These are phyloP conservation scores for Platanista minor DNA, from an alignment of 2,113 vertebrate species.

Conservation along the genomic window DNA sequence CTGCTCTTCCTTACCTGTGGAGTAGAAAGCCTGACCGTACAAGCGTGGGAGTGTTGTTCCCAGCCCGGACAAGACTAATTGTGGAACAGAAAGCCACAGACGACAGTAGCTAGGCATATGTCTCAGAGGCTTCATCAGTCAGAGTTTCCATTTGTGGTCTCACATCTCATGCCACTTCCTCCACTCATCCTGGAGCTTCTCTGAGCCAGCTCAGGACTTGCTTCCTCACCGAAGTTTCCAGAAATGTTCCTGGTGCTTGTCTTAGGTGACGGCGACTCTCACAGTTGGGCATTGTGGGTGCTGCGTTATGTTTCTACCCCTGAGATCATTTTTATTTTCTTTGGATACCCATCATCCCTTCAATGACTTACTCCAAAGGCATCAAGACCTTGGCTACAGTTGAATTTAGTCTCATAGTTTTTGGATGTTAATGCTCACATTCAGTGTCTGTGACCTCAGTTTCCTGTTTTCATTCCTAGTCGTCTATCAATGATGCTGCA, in stretches of 20 bases:
- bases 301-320: neutral
- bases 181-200: neutral
- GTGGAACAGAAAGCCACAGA: neutral
- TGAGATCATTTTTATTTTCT: neutral
- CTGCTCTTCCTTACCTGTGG: neutral
- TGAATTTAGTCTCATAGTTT: neutral
- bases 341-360: neutral
- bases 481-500: constrained; percentile 89
- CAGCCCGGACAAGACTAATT: neutral
- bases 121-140: neutral
- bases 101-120: neutral
- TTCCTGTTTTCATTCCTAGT: constrained; percentile 79
- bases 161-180: neutral
- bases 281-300: neutral
- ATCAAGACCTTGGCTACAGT: neutral
- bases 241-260: neutral
- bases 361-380: neutral
- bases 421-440: neutral
- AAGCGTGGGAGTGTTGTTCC: neutral
- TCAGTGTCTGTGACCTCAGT: neutral
- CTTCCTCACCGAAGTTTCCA: neutral
- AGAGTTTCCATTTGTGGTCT: neutral
- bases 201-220: neutral
- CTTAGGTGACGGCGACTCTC: neutral
- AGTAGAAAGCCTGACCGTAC: neutral